These are phyloP conservation scores for Cepaea hortensis DNA, from an alignment of 2,888 invertebrate genomes.

Conservation along the genomic window DNA sequence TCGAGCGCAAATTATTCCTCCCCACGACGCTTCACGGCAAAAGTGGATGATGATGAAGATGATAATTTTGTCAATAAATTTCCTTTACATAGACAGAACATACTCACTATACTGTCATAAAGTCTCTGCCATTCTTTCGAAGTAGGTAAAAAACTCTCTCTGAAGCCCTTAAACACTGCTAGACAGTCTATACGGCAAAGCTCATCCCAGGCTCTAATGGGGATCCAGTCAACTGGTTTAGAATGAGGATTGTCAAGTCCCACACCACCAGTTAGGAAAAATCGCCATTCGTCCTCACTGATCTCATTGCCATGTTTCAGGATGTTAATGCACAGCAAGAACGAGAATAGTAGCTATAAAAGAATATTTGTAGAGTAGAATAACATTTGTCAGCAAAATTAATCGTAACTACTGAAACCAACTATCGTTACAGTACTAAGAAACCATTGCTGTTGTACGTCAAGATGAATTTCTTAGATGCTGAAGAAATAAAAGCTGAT, in stretches of 20 bases:
- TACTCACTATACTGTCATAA: constrained; percentile 82
- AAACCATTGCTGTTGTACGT: no score
- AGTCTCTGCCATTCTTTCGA: constrained; percentile 80
- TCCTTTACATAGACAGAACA: not conserved
- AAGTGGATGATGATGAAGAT: not conserved
- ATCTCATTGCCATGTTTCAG: constrained; percentile 75
- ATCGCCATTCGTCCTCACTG: constrained; percentile 85
- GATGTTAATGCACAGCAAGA: constrained; percentile 77
- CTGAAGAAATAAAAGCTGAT: no score
- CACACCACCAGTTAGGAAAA: constrained; percentile 90
- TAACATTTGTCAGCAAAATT: no score
- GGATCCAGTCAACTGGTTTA: constrained; percentile 90
- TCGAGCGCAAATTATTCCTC: no score
- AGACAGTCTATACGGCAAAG: constrained; percentile 75
- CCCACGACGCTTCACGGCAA: no score
- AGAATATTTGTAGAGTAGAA: no score
- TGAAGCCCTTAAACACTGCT: constrained; percentile 70
- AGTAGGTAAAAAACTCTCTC: constrained; percentile 71
- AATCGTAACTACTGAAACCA: no score
- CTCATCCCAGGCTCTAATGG: constrained; percentile 82
- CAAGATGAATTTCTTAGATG: no score
- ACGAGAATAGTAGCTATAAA: constrained; percentile 76
- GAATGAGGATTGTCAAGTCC: constrained; percentile 85
- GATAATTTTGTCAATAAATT: not conserved
- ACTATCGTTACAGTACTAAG: no score